Percentiles rank a stretch among this genome's conserved stretches.
Evolutionary conservation across 2,113 vertebrate genomes (phyloP).

Genomic region (Melanocharis versteri): DNA sequence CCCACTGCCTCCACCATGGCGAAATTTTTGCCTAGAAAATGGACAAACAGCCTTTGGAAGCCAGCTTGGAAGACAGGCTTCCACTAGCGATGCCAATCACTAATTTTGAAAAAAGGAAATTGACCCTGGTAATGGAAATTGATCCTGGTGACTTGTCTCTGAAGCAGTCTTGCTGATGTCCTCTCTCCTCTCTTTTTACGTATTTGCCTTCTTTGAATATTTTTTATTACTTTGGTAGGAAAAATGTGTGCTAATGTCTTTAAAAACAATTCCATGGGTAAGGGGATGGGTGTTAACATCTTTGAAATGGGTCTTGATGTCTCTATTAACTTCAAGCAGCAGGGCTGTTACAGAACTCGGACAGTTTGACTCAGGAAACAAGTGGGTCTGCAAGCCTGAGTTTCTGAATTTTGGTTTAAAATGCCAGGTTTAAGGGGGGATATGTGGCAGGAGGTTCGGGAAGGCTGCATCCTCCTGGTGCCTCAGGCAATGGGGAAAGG

Average conservation of each 20-base stretch:
- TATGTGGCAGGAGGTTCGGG: not conserved
- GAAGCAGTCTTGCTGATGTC: not conserved
- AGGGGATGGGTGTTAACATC: not conserved
- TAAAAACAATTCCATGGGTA: not conserved
- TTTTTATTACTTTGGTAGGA: not conserved
- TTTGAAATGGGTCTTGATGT: not conserved
- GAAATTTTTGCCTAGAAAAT: not conserved
- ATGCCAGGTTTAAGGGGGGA: no score
- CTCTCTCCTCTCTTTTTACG: not conserved
- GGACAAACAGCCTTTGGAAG: not conserved
- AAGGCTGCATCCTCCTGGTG: not conserved
- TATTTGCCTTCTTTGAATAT: not conserved
- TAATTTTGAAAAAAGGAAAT: not conserved
- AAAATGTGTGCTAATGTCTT: not conserved
- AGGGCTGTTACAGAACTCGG: accelerated
- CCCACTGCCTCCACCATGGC: not conserved
- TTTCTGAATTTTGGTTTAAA: not conserved
- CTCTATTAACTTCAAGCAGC: not conserved
- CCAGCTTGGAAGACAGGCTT: not conserved
- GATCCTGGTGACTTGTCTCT: not conserved
- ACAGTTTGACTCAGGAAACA: no score
- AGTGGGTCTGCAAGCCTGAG: not conserved
- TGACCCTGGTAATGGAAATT: not conserved
- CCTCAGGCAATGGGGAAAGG: not conserved
- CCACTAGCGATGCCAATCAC: not conserved